Evolutionary conservation across 2,888 invertebrate species (phyloP).

Genomic region (Mesoligia furuncula): DNA sequence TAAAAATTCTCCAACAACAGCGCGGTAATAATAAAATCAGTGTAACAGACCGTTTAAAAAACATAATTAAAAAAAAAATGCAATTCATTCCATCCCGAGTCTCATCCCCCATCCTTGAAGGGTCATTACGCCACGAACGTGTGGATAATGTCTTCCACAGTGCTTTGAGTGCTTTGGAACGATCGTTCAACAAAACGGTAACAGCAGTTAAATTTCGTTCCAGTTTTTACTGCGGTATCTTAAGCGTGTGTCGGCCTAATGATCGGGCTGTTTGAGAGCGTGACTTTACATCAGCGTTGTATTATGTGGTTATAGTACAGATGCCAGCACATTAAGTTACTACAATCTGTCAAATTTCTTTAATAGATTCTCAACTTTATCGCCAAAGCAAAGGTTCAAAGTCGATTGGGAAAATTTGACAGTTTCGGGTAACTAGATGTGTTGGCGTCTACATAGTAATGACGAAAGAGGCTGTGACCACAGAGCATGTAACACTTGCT

Average conservation of each 20-base stretch:
- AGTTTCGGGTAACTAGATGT: no score
- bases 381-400: no score
- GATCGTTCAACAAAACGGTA: conserved; percentile 74
- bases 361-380: no score
- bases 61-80: conserved; percentile 63
- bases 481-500: no score
- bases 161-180: conserved; percentile 69
- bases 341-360: no score
- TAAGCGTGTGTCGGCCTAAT: conserved; percentile 54
- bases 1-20: conserved; percentile 43
- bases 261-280: conserved; percentile 38
- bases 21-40: conserved; percentile 63
- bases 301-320: conserved; percentile 27
- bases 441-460: background rate
- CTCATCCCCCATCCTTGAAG: conserved; percentile 69
- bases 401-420: no score
- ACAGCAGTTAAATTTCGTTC: conserved; percentile 73
- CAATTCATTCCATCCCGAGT: conserved; percentile 65
- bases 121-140: conserved; percentile 81
- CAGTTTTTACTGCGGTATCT: conserved; percentile 68
- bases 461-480: background rate
- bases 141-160: conserved; percentile 80
- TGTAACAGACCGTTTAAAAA: conserved; percentile 66
- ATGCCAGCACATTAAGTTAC: no score
- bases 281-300: conserved; percentile 8